Base-by-base conservation (phyloP, 1,140 invertebrate species). In the Drosophila trapezifrons region DNA sequence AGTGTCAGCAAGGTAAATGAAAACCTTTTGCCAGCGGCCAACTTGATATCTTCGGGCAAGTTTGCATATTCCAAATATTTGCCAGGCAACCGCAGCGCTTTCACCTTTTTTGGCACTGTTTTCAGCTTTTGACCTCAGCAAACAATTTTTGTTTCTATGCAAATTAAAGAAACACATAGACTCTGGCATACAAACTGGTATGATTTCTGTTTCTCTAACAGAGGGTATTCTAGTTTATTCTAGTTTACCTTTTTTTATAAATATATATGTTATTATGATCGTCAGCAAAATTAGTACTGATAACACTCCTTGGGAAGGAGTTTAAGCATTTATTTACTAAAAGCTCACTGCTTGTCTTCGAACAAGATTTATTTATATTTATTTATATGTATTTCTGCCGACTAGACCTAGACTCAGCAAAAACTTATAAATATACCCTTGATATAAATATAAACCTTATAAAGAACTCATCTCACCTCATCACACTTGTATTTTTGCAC, bases 21-120 rank as follows among this genome's bases (percentile, higher is more conserved):
- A 47, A 38, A 70, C 32, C 27, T 18, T 58, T 58, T 35, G 42
- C 65, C 67, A 47, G 43, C 13, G 42, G 32, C 22, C 13, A 38
- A 38, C 51, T 49, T 58, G 35, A 32, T 66, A 69, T 49, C 51
- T 71, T 22, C 25, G 35, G 66, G 20, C 20, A 35, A 18, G 51
- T 57, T 71, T 71, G 67, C 67, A 70, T 71, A 71, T 71, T 70
- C 43, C 27, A 71, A 71, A 70, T 70, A 70, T 72, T 72, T 72
- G 52, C 62, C n/a, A 49, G 46, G 60, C 27, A 35, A 66, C 65
- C 37, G 46, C 64, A 40, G 32, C 13, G 32, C 17, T 71, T 71
- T 58, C 43, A 71, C 52, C 56, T 60, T 60, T 64, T 71, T 22
- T 22, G 51, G 51, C 37, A 58, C 20, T 42, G 27, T 71, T 72